Percentiles rank a stretch among this genome's conserved stretches.
Evolutionary conservation across 2,888 invertebrate genomes (phyloP).

Genomic region (Ischnus inquisitorius): DNA sequence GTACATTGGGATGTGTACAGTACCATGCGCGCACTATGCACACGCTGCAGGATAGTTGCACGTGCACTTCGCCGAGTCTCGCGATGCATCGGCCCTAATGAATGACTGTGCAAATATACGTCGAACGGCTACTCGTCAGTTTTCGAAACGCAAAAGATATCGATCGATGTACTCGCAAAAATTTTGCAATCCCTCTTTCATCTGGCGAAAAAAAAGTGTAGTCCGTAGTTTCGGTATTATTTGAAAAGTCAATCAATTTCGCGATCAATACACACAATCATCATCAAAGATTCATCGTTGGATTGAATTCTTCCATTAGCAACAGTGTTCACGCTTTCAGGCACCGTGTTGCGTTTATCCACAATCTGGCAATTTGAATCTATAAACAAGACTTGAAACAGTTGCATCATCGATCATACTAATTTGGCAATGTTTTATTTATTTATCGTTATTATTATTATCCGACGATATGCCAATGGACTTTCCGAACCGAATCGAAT

Average conservation of each 20-base stretch:
- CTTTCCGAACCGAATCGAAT: neutral
- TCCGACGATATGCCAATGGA: neutral
- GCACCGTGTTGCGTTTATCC: too few species aligned
- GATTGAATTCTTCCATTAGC: too few species aligned
- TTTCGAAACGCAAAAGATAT: conserved; percentile 7
- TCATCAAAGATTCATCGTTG: too few species aligned
- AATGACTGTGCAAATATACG: conserved; percentile 29
- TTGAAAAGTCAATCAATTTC: too few species aligned
- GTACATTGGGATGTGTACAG: neutral
- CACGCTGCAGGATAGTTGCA: neutral
- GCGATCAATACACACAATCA: too few species aligned
- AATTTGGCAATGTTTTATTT: too few species aligned
- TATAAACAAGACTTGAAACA: too few species aligned
- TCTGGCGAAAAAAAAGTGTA: too few species aligned
- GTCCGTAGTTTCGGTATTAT: neutral
- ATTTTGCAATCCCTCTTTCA: neutral
- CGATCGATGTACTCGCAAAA: neutral
- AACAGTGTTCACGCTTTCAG: too few species aligned
- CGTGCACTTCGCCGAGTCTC: neutral
- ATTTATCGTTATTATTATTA: neutral
- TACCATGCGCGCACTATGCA: neutral
- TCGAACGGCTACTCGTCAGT: conserved; percentile 26
- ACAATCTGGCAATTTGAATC: too few species aligned
- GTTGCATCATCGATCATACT: too few species aligned
- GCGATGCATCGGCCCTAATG: conserved; percentile 30